Percentiles rank a stretch among this genome's conserved stretches.
These are phyloP conservation scores for Rhynchonycteris naso DNA, from an alignment of 2,797 vertebrate species.

Conservation along the genomic window DNA sequence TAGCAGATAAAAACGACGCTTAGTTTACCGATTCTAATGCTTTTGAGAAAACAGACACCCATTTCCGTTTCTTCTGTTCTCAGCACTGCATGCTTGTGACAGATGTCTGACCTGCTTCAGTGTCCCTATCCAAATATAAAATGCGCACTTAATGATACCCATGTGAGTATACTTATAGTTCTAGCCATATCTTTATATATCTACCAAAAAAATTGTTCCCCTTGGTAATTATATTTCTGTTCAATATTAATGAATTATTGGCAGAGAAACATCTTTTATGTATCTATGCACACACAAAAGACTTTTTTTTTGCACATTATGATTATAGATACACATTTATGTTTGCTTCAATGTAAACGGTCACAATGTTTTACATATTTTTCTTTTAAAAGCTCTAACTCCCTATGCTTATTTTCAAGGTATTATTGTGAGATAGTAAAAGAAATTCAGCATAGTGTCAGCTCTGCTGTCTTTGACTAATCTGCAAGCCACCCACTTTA, in stretches of 20 bases:
- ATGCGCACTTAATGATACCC: conserved; percentile 70
- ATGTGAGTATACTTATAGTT: conserved; percentile 38
- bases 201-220: conserved; percentile 50
- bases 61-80: conserved; percentile 65
- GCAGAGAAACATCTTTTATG: conserved; percentile 57
- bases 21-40: conserved; percentile 70
- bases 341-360: neutral
- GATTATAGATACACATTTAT: neutral
- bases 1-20: conserved; percentile 74
- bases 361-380: conserved; percentile 14
- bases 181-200: conserved; percentile 56
- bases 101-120: conserved; percentile 72
- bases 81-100: conserved; percentile 61
- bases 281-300: conserved; percentile 5
- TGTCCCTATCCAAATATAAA: conserved; percentile 67
- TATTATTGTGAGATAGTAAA: conserved; percentile 71
- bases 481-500: conserved; percentile 85
- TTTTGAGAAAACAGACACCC: conserved; percentile 68
- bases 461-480: conserved; percentile 85
- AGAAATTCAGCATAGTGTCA: conserved; percentile 81
- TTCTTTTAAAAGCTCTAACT: conserved; percentile 59
- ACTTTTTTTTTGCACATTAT: conserved; percentile 31
- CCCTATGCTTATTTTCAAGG: conserved; percentile 66
- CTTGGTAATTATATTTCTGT: conserved; percentile 76
- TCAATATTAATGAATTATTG: conserved; percentile 79